Conservation (phyloP, 2,113 vertebrate species). For the Otus sunia region DNA sequence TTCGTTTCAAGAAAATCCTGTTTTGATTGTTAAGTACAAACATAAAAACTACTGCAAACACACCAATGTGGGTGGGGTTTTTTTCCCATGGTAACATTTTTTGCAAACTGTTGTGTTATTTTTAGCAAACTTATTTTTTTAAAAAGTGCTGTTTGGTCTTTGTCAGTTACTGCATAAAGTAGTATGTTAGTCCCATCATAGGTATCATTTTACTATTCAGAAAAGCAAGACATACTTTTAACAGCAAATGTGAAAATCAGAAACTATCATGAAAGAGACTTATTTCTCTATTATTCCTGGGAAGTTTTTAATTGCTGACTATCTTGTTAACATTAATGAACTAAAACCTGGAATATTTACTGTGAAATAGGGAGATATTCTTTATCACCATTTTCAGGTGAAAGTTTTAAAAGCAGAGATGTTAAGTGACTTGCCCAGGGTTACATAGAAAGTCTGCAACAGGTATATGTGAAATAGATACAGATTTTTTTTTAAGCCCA, state of each 20-base stretch:
- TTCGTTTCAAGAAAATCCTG: neutral
- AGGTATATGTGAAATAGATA: neutral
- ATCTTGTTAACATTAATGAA: neutral
- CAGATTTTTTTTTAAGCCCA: neutral
- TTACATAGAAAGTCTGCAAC: neutral
- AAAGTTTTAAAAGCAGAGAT: neutral
- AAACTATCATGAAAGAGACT: neutral
- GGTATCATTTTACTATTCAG: neutral
- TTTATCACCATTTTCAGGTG: neutral
- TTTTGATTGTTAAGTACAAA: neutral
- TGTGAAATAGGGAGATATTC: neutral
- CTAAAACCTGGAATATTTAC: neutral
- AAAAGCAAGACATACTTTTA: neutral
- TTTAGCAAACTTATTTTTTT: neutral
- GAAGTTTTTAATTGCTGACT: neutral
- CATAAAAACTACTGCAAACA: neutral
- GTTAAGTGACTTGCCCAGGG: neutral
- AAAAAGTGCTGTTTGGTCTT: neutral
- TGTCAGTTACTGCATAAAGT: neutral
- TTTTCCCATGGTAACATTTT: neutral
- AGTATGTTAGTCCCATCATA: neutral
- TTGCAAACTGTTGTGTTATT: neutral
- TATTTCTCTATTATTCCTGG: neutral
- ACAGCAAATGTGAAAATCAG: neutral
- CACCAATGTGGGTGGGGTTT: fast-evolving